These are phyloP conservation scores for Phrynocephalus versicolor DNA, from an alignment of 2,113 vertebrate genomes.

Conservation along the genomic window DNA sequence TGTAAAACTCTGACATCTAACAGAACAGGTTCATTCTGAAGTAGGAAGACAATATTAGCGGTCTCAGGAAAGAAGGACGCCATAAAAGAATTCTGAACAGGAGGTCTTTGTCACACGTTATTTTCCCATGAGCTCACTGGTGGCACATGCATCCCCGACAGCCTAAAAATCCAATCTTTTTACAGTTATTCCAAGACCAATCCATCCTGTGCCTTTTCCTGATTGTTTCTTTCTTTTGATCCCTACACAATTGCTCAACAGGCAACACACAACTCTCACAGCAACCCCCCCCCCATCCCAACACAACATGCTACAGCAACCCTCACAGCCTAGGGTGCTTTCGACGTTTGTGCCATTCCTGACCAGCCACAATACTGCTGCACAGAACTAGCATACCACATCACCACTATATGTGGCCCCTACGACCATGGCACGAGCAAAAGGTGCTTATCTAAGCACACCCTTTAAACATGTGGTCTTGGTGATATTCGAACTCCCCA, in stretches of 20 bases:
- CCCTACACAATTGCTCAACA: not conserved
- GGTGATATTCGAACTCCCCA: not conserved
- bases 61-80: not conserved
- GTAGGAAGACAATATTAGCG: conserved; percentile 7
- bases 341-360: not conserved
- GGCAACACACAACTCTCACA: not conserved
- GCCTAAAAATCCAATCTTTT: not conserved
- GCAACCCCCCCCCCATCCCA: no score
- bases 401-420: not conserved
- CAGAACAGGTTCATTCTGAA: not conserved
- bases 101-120: not conserved
- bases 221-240: no score
- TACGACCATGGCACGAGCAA: not conserved
- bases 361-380: not conserved
- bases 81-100: not conserved
- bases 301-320: not conserved
- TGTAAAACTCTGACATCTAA: not conserved
- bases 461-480: no score
- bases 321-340: not conserved
- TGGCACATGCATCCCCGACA: not conserved
- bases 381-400: not conserved
- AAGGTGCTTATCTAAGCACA: not conserved
- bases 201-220: not conserved
- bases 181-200: not conserved
- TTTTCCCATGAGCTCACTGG: not conserved